These are phyloP conservation scores for Phaedon cochleariae DNA, from an alignment of 2,888 invertebrate genomes.

Conservation along the genomic window DNA sequence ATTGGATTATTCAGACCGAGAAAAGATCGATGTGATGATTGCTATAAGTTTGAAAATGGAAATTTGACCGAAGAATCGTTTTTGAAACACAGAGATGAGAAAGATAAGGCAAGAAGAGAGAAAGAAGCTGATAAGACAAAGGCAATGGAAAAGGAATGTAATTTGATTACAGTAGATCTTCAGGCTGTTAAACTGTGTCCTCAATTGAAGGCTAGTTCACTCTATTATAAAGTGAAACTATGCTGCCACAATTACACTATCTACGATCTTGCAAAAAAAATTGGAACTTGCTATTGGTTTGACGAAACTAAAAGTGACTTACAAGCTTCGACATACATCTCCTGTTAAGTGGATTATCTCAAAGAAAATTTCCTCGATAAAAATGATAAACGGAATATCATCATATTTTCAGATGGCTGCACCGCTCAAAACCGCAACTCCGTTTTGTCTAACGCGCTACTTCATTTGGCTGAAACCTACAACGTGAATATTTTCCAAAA, in stretches of 20 bases:
- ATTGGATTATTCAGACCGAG: conserved; percentile 22
- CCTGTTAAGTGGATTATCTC: conserved; percentile 13
- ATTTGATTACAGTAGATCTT: conserved; percentile 3
- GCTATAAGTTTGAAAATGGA: conserved; percentile 28
- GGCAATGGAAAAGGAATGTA: conserved; percentile 4
- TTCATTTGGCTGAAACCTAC: conserved; percentile 9
- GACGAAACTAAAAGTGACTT: conserved; percentile 14
- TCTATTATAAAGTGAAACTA: neutral
- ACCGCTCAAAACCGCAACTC: conserved; percentile 7
- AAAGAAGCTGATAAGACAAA: conserved; percentile 12
- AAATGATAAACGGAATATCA: conserved; percentile 8
- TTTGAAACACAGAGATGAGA: conserved; percentile 7
- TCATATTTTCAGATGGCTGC: conserved; percentile 14
- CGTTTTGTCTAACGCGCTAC: conserved; percentile 8
- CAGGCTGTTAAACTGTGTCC: conserved; percentile 3
- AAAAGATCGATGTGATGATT: conserved; percentile 24
- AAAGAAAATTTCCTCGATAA: conserved; percentile 12
- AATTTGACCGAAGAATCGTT: conserved; percentile 21
- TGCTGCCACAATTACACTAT: conserved; percentile 14
- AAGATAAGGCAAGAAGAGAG: conserved; percentile 10
- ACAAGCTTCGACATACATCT: conserved; percentile 13
- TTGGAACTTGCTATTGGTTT: neutral
- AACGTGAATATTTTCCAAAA: conserved; percentile 9
- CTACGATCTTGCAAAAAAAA: conserved; percentile 15
- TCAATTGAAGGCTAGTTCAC: neutral